A percentile compares a stretch with the other conserved stretches of the same genome.
Evolutionary conservation across 2,113 vertebrate genomes (phyloP).

Genomic region (Pelecanus crispus): DNA sequence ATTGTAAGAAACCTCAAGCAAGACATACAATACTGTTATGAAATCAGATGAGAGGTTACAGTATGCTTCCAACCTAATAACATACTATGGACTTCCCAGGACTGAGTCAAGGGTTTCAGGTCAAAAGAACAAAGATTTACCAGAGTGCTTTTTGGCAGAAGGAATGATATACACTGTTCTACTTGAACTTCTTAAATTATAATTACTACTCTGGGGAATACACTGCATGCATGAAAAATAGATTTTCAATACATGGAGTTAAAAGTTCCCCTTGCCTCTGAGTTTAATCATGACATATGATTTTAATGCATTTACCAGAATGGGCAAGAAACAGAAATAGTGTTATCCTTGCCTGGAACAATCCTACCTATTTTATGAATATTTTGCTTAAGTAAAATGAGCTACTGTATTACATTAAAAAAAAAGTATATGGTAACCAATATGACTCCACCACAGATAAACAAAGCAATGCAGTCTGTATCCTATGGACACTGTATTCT

Average conservation of each 20-base stretch:
- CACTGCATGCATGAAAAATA: background rate
- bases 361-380: background rate
- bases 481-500: background rate
- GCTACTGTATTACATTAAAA: background rate
- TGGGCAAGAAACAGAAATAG: background rate
- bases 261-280: constrained; percentile 1
- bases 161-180: background rate
- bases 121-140: constrained; percentile 44
- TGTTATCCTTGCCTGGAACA: background rate
- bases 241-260: constrained; percentile 29
- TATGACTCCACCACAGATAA: background rate
- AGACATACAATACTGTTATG: background rate
- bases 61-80: background rate
- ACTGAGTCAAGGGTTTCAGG: constrained; percentile 5
- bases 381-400: background rate
- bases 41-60: background rate
- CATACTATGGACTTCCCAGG: background rate
- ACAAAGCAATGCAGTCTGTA: background rate
- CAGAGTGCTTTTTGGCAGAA: constrained; percentile 8
- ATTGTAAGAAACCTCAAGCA: background rate
- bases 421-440: background rate
- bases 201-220: constrained; percentile 28
- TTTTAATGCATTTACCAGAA: background rate
- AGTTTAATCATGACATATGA: background rate
- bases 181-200: constrained; percentile 46